phyloP scores from a whole-genome alignment of 2,113 vertebrate species.

The Crotalus horridus region DNA sequence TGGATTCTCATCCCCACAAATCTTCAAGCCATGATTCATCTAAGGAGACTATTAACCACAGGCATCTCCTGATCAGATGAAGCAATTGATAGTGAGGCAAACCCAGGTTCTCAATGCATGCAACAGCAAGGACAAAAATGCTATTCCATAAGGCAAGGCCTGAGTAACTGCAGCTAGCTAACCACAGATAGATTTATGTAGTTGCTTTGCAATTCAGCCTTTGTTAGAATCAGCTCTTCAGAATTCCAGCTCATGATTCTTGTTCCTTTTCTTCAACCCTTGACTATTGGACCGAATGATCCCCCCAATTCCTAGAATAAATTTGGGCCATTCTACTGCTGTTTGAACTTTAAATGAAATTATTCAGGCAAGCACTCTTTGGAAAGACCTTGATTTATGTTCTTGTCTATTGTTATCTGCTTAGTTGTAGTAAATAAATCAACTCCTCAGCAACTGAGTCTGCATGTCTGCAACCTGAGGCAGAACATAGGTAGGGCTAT shows the following conservation, averaged over 20 bases:
- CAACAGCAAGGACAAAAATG: background rate
- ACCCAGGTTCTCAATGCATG: background rate
- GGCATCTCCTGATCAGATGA: background rate
- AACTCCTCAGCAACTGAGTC: background rate
- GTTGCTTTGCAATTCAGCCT: background rate
- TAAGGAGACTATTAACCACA: background rate
- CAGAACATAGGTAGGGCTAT: background rate
- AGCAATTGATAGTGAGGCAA: background rate
- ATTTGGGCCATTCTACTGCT: background rate
- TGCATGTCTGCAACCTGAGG: background rate
- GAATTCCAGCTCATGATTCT: background rate
- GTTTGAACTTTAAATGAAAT: background rate
- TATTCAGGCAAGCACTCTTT: background rate
- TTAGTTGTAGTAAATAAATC: background rate
- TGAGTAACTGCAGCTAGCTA: background rate
- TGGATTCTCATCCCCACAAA: background rate
- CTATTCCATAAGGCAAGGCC: background rate
- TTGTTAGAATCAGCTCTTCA: background rate
- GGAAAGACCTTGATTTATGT: background rate
- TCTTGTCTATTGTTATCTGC: background rate
- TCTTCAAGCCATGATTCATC: background rate
- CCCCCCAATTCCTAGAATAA: background rate
- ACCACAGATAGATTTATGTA: background rate
- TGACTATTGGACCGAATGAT: background rate
- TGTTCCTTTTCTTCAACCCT: background rate